Evolutionary conservation across 2,888 invertebrate genomes (phyloP), one percentile per base, ranked within the genome.

Genomic region (Harmothoe impar): DNA sequence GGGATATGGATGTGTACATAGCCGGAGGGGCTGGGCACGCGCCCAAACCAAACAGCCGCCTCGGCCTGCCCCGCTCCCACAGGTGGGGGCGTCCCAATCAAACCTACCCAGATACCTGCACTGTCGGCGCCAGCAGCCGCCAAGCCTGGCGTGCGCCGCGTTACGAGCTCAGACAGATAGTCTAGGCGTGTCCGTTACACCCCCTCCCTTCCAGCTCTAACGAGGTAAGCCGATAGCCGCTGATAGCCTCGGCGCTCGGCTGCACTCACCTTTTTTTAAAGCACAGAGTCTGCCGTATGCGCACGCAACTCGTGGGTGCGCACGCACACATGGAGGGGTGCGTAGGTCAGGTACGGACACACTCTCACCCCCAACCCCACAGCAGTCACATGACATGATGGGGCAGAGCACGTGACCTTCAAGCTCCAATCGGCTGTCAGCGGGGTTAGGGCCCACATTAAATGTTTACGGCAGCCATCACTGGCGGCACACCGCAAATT

Each of bases 111-210:
- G 33, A 31, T 77, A 77, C 31, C 43, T 43, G 3, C 43, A 81
- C 35, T 23, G n/a, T n/a, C 81, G 81, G 33, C 81, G 43, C 81
- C 81, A 81, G 33, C 81, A 81, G 81, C 35, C 35, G 3, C 23
- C 81, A 35, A 35, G 81, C 43, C 17, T 81, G 81, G 81, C 81
- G 81, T 81, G 81, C 31, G 25, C 29, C 0, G 77, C 77, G 31
- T 29, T n/a, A 43, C 81, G 43, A 15, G 29, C 72, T 0, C 72
- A 72, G 72, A 72, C 72, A 72, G 72, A 72, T 72, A 72, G 72
- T 15, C 72, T 25, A 62, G 62, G 23, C 72, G 29, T 29, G 29
- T 25, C 43, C 43, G 43, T 43, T 43, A 43, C 43, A 43, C 43
- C 43, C 43, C 43, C 43, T 43, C 72, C 72, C 72, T 15, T 3